A percentile compares a stretch with the other conserved stretches of the same genome.
These are phyloP conservation scores for Phymastichus coffea DNA, from an alignment of 1,140 invertebrate species.

Conservation along the genomic window DNA sequence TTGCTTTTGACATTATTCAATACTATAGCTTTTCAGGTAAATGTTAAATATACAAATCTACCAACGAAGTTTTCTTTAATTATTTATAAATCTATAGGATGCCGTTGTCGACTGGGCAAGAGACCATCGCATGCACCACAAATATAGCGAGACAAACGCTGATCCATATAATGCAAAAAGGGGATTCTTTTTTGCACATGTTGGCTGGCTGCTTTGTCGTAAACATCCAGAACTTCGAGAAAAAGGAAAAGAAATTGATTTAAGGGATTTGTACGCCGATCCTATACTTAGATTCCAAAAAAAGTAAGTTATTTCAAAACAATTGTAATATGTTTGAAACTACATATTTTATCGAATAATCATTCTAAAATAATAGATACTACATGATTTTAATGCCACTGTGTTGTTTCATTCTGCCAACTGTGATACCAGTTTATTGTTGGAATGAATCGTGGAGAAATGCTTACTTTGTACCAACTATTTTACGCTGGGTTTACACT, in stretches of 20 bases:
- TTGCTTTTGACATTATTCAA: constrained; percentile 78
- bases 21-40: constrained; percentile 84
- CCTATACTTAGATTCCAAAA: constrained; percentile 85
- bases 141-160: constrained; percentile 93
- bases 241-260: constrained; percentile 84
- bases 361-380: constrained; percentile 60
- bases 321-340: too few species aligned
- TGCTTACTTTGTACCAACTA: constrained; percentile 78
- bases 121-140: constrained; percentile 96
- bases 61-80: not conserved
- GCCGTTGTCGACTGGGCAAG: constrained; percentile 89
- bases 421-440: constrained; percentile 74
- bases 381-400: constrained; percentile 81
- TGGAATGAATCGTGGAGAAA: constrained; percentile 83
- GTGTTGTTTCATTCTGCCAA: constrained; percentile 84
- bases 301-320: too few species aligned
- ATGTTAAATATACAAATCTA: not conserved
- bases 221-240: constrained; percentile 88
- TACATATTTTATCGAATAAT: not conserved
- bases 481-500: constrained; percentile 84
- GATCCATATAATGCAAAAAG: constrained; percentile 94
- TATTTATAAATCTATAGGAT: constrained; percentile 78
- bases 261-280: constrained; percentile 85
- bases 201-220: constrained; percentile 89
- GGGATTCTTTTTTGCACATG: constrained; percentile 95